phyloP scores from a whole-genome alignment of 2,797 vertebrate genomes.

The Acipenser transmontanus region DNA sequence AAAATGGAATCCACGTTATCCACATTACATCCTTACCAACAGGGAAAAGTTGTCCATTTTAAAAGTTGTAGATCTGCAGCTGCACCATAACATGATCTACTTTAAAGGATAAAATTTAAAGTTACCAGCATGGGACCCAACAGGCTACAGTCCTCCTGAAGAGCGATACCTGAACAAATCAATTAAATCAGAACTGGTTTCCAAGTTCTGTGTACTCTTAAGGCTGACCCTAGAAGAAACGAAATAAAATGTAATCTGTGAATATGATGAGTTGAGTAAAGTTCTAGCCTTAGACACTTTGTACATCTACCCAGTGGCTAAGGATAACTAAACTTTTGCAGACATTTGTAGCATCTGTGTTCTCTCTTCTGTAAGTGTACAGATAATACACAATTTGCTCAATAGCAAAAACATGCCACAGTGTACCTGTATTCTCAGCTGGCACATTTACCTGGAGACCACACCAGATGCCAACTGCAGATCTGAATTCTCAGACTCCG shows the following conservation, averaged over 20 bases:
- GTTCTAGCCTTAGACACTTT: background rate
- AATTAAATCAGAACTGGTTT: no score
- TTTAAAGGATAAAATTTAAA: no score
- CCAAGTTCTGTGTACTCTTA: background rate
- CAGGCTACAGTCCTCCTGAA: no score
- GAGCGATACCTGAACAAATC: no score
- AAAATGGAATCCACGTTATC: no score
- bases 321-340: background rate
- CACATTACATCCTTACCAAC: no score
- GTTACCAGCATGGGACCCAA: no score
- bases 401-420: background rate
- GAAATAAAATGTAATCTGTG: background rate
- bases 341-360: background rate
- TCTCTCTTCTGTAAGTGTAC: background rate
- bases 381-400: background rate
- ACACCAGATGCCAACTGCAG: background rate
- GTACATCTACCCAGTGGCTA: conserved; percentile 1
- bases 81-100: no score
- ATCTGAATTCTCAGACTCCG: conserved; percentile 3
- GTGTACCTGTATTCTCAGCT: background rate
- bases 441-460: conserved; percentile 4
- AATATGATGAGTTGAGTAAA: no score
- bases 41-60: no score
- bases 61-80: no score
- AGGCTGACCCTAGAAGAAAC: background rate